A percentile compares a stretch with the other conserved stretches of the same genome.
Evolutionary conservation across 2,888 invertebrate genomes (phyloP).

Genomic region (Drosophila subsilvestris): DNA sequence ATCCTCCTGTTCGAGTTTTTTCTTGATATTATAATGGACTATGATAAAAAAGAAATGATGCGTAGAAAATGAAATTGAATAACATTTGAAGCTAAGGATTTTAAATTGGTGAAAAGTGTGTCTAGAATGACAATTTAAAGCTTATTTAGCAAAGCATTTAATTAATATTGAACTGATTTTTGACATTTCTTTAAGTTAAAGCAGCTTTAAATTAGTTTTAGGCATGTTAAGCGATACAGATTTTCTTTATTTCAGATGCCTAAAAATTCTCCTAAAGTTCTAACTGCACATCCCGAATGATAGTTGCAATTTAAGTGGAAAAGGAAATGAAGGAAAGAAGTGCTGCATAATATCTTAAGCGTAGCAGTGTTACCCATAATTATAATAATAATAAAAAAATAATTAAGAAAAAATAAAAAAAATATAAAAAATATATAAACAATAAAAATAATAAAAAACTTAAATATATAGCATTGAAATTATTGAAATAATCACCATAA

Average conservation of each 20-base stretch:
- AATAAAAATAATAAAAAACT: not conserved
- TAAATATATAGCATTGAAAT: not conserved
- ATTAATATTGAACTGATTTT: too few species aligned
- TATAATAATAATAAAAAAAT: not conserved
- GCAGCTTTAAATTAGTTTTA: not conserved
- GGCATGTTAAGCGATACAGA: not conserved
- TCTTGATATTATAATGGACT: too few species aligned
- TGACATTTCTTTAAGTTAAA: too few species aligned
- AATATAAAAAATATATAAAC: too few species aligned
- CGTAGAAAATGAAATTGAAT: too few species aligned
- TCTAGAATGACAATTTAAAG: too few species aligned
- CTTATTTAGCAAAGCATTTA: too few species aligned
- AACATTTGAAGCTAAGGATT: too few species aligned
- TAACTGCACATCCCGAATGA: not conserved
- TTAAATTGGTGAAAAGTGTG: too few species aligned
- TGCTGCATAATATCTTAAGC: not conserved
- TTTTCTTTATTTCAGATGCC: not conserved
- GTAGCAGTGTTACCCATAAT: not conserved
- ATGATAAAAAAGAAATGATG: too few species aligned
- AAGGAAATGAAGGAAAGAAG: too few species aligned
- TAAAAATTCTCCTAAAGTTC: not conserved
- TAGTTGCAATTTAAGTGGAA: rapidly evolving
- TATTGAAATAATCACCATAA: not conserved
- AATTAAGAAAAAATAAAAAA: not conserved
- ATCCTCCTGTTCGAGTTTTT: too few species aligned